Evolutionary conservation across 2,888 invertebrate genomes (phyloP), one percentile per base, ranked within the genome.

Genomic region (Nymphalis urticae): DNA sequence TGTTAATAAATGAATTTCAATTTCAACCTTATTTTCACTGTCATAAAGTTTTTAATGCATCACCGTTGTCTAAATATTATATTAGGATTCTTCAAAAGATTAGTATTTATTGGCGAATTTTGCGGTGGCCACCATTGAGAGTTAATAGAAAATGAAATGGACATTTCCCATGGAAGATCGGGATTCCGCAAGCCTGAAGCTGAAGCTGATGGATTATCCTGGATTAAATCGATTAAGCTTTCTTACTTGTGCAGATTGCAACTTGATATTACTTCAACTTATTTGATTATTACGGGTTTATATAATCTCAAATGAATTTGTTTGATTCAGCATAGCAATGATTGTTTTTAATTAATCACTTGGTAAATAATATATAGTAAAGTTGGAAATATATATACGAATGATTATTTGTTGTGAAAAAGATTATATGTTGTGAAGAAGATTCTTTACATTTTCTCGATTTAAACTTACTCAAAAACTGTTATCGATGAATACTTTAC

Each of bases 71-170:
- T 36, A 36, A 58, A 58, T 58, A 58, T 27, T 27, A n/a, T n/a
- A 59, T 36, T 27, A 65, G 24, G 42, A 72, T 67, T 71, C 64
- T 27, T 24, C 56, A 68, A 70, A 69, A 71, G 48, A 72, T 68
- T 68, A 69, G 66, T 66, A 73, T 72, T 73, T 72, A 71, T 73
- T 71, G 71, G 71, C 27, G 69, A 64, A 72, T 73, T 72, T 72
- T 66, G 68, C 64, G 68, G 69, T 47, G 62, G 51, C 51, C 54
- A 42, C 48, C 66, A 51, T 68, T 61, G 56, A 19, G 60, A 66
- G 68, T 65, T 68, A 68, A 71, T 71, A 63, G 68, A 63, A 68
- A 68, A 71, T 59, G 68, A 62, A 62, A 71, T 65, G 60, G 66
- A 61, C 54, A 59, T 56, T 68, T 61, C 64, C 63, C 63, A 66